Percentiles rank a stretch among this genome's conserved stretches.
These are phyloP conservation scores for Bungarus multicinctus DNA, from an alignment of 2,113 vertebrate genomes.

Conservation along the genomic window DNA sequence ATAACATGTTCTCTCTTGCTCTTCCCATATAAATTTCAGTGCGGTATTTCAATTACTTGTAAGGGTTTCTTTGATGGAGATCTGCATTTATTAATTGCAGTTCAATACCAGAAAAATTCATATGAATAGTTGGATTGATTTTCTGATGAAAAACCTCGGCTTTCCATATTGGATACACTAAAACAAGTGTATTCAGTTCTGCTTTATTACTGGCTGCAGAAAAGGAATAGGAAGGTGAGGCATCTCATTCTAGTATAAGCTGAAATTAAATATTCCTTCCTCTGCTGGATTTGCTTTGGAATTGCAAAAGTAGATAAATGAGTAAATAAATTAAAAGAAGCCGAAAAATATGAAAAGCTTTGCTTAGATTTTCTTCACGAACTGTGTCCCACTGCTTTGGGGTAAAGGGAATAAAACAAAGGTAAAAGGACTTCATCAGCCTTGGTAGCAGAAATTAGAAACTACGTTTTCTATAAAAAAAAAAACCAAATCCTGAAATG, in stretches of 20 bases:
- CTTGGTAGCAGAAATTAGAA: not conserved
- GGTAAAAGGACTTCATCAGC: not conserved
- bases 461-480: not conserved
- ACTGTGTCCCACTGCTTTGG: not conserved
- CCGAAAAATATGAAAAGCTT: not conserved
- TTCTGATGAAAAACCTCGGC: constrained; percentile 29
- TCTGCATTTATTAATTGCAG: constrained; percentile 51
- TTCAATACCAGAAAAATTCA: constrained; percentile 31
- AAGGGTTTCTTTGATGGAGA: constrained; percentile 53
- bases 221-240: not conserved
- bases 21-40: constrained; percentile 35
- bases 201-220: not conserved
- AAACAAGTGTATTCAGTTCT: not conserved
- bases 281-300: not conserved
- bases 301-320: not conserved
- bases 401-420: constrained; percentile 3
- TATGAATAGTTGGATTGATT: constrained; percentile 11
- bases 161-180: not conserved
- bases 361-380: not conserved
- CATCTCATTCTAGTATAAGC: not conserved
- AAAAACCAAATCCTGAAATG: not conserved
- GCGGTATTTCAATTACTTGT: constrained; percentile 44
- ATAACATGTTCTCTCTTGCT: not conserved
- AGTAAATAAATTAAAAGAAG: not conserved
- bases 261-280: not conserved